These are phyloP conservation scores for Apodemus speciosus DNA, from an alignment of 2,113 vertebrate species.

Conservation along the genomic window DNA sequence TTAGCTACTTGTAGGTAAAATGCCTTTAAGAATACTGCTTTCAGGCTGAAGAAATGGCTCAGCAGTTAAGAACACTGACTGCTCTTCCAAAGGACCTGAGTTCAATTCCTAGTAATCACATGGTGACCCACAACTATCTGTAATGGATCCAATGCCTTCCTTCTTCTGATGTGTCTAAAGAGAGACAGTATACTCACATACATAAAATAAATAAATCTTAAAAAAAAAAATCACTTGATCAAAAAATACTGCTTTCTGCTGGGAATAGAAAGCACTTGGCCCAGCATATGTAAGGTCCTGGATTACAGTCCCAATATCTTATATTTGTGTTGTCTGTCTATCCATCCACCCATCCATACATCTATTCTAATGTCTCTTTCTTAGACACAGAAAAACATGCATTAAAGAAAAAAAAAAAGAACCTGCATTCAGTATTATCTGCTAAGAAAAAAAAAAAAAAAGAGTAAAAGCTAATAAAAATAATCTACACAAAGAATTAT, in stretches of 20 bases:
- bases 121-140: too few relatives aligned
- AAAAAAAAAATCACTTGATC: too few relatives aligned
- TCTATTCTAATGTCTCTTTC: background rate
- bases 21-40: conserved; percentile 45
- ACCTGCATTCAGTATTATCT: background rate
- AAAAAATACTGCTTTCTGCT: conserved; percentile 45
- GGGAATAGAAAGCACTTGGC: background rate
- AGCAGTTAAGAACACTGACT: too few relatives aligned
- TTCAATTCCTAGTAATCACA: too few relatives aligned
- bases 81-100: too few relatives aligned
- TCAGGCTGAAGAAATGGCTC: background rate
- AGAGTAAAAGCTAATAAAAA: conserved; percentile 5
- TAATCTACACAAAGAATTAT: background rate
- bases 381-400: background rate
- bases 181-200: too few relatives aligned
- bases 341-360: background rate
- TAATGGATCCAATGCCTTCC: too few relatives aligned
- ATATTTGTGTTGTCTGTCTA: background rate
- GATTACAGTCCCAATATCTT: background rate
- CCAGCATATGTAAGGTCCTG: background rate
- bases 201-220: too few relatives aligned
- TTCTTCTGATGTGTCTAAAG: too few relatives aligned
- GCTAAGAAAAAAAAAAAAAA: background rate
- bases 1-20: conserved; percentile 25
- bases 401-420: conserved; percentile 59